Conservation (phyloP, 2,113 vertebrate genomes). For the Syngnathus typhle region DNA sequence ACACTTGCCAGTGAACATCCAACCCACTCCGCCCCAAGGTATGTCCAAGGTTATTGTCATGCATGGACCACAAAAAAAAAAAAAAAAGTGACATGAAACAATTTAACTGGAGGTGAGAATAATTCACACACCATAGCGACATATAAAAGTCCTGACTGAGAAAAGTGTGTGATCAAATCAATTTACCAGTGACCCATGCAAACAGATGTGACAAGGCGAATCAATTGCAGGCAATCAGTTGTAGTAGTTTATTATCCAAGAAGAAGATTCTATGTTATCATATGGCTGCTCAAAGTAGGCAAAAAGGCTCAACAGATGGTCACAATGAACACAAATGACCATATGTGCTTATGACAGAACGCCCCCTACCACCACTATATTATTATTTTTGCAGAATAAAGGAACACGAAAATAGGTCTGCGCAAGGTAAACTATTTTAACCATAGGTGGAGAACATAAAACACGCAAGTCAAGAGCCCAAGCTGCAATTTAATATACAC, state of each 20-base stretch:
- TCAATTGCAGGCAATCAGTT: neutral
- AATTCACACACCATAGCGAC: neutral
- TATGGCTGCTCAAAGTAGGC: neutral
- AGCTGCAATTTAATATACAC: neutral
- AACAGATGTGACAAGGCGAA: neutral
- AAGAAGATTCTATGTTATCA: constrained; percentile 13
- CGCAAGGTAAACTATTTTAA: neutral
- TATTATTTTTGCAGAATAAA: too few species aligned
- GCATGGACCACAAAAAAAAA: neutral
- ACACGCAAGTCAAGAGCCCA: too few species aligned
- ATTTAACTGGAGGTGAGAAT: neutral
- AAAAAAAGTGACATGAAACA: neutral
- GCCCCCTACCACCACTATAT: too few species aligned
- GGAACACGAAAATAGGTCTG: neutral
- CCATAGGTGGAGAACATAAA: neutral
- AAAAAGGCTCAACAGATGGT: neutral
- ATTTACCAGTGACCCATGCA: neutral
- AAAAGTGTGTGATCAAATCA: neutral
- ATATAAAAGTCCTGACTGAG: too few species aligned
- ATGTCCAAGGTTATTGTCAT: constrained; percentile 8
- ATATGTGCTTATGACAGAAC: neutral
- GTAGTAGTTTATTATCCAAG: neutral
- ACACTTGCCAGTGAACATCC: constrained; percentile 28
- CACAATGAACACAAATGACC: neutral
- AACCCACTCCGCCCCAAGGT: neutral